Base-by-base conservation (phyloP, 2,797 vertebrate genomes). In the Trichosurus vulpecula region DNA sequence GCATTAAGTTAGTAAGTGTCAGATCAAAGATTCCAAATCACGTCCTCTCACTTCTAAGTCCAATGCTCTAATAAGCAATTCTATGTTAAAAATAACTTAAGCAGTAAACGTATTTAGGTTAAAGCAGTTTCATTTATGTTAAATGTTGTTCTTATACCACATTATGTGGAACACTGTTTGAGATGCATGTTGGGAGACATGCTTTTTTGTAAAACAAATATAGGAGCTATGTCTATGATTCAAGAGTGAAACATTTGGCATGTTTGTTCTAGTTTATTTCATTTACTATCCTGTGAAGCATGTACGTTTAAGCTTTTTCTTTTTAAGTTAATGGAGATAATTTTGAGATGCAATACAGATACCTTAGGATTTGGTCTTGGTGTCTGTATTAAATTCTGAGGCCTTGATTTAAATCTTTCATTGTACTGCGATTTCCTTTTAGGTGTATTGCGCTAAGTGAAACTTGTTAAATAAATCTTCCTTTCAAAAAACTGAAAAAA, bases 391-490 rank as follows among this genome's bases (percentile, higher is more conserved):
- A 98, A 98, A 99, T 98, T 98, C 98, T 98, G 97, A 99, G 98
- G 98, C 99, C 98, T 98, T 98, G 98, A 98, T 98, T 98, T 98
- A 98, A 97, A 98, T 98, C 98, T 98, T 98, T 97, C 98, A 98
- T 98, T 98, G 98, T 99, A 98, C 98, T 96, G 98, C 99, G 99
- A 98, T 98, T 99, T 98, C 97, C 98, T 99, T 98, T 98, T 98
- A 99, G 99, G 98, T 99, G 98, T 99, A 99, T 99, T 99, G 98
- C 98, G 98, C 98, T 98, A 98, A 99, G 98, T 99, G 98, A 98
- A 98, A 98, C 98, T 98, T 99, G 99, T 99, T 98, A 98, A 99
- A 99, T 99, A 99, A 99, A 99, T 98, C 98, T 98, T 99, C 98
- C 98, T 99, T 99, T 98, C 98, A 98, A 98, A 99, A 99, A 99